Conservation (phyloP, 1,140 invertebrate species). For the Lucilia sericata region DNA sequence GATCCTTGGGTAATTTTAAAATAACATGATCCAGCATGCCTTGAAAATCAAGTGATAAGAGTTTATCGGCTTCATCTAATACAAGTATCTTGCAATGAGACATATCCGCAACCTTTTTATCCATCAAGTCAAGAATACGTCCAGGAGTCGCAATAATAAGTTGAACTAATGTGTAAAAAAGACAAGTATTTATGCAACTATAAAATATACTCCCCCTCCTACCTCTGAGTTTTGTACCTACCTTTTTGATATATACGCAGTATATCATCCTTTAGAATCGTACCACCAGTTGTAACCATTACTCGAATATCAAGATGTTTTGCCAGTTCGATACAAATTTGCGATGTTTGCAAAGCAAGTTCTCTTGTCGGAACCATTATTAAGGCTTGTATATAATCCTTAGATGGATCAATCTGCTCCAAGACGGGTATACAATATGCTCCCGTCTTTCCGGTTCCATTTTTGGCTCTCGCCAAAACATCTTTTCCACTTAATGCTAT, state of each 20-base stretch:
- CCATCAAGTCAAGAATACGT: conserved; percentile 99
- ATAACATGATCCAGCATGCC: conserved; percentile 98
- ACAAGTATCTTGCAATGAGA: conserved; percentile 96
- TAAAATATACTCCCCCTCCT: too few relatives aligned
- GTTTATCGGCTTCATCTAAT: conserved; percentile 99
- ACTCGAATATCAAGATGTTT: conserved; percentile 96
- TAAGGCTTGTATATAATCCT: conserved; percentile 95
- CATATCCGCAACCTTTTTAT: conserved; percentile 97
- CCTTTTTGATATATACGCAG: conserved; percentile 99
- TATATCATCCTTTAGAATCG: conserved; percentile 98
- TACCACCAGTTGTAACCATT: conserved; percentile 99
- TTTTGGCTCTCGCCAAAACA: conserved; percentile 98
- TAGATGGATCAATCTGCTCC: conserved; percentile 92
- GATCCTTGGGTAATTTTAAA: conserved; percentile 89
- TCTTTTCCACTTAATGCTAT: conserved; percentile 98
- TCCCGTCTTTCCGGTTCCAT: conserved; percentile 99
- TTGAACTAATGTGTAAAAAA: conserved; percentile 80
- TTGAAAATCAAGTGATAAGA: conserved; percentile 99
- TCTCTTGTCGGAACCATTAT: conserved; percentile 99
- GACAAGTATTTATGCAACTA: too few relatives aligned
- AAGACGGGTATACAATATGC: conserved; percentile 99
- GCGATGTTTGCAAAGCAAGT: conserved; percentile 98
- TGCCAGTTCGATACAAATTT: conserved; percentile 98
- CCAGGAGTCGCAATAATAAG: conserved; percentile 99
- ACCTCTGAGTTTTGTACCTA: conserved; percentile 58